Percentiles rank a stretch among this genome's conserved stretches.
Evolutionary conservation across 1,140 invertebrate genomes (phyloP).

Genomic region (Ctenoplectra terminalis): DNA sequence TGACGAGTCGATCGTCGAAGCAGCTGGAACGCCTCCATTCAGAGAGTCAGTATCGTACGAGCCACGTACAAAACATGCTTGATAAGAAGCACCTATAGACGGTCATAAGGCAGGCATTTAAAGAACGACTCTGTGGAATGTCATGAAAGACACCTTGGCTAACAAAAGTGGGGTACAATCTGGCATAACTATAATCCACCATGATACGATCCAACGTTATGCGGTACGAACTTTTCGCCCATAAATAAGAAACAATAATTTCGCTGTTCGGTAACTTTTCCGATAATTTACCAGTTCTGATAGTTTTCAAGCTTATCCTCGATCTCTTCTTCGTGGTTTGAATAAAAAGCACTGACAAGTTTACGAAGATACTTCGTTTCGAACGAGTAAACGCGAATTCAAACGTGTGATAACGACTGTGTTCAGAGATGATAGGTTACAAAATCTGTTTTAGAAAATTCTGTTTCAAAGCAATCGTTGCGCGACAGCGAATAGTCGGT

Average conservation of each 20-base stretch:
- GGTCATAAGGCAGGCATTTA: conserved; percentile 62
- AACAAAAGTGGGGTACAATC: background rate
- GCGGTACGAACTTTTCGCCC: background rate
- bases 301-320: background rate
- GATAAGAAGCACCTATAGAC: conserved; percentile 66
- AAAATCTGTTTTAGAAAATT: background rate
- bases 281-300: no score
- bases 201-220: background rate
- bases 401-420: background rate
- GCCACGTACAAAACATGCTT: conserved; percentile 73
- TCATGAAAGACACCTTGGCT: conserved; percentile 56
- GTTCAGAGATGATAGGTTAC: background rate
- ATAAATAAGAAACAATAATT: background rate
- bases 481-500: background rate
- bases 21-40: conserved; percentile 70
- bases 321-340: no score
- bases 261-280: background rate
- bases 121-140: conserved; percentile 68
- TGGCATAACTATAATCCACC: background rate
- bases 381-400: background rate
- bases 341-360: background rate
- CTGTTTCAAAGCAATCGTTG: background rate
- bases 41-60: conserved; percentile 64
- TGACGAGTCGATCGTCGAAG: conserved; percentile 75
- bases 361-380: no score